These are phyloP conservation scores for Macroteleia sp. DNA, from an alignment of 2,888 invertebrate genomes.

Conservation along the genomic window DNA sequence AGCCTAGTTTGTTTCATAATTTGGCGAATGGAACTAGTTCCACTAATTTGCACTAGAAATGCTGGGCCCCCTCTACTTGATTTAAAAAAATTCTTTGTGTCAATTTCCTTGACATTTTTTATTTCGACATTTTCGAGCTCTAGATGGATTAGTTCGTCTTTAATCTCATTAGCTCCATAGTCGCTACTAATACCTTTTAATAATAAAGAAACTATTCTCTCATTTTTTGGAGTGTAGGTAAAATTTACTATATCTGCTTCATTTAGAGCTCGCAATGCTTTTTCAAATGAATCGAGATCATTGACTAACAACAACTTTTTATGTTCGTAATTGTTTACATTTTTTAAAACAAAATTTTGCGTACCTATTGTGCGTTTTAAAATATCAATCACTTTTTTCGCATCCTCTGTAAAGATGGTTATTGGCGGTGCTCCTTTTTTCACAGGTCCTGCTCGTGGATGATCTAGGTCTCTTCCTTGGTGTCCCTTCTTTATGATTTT, in stretches of 20 bases:
- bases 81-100: slow-evolving; percentile 26
- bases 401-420: background rate
- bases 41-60: background rate
- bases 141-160: background rate
- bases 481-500: too few species aligned
- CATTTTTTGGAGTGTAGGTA: background rate
- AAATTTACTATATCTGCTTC: background rate
- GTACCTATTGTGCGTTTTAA: background rate
- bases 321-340: background rate
- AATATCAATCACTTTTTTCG: background rate
- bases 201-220: slow-evolving; percentile 3
- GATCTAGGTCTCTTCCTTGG: too few species aligned
- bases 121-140: slow-evolving; percentile 25
- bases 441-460: background rate
- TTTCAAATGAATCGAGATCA: too few species aligned
- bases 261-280: background rate
- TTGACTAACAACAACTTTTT: background rate
- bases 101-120: slow-evolving; percentile 7
- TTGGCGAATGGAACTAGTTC: background rate
- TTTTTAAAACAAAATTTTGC: background rate
- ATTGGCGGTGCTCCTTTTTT: background rate
- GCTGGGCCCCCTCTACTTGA: slow-evolving; percentile 8
- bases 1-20: slow-evolving; percentile 3
- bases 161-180: background rate
- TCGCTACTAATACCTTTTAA: slow-evolving; percentile 4